Conservation (phyloP, 1,140 invertebrate genomes). For the Anagrus nilaparvatae region DNA sequence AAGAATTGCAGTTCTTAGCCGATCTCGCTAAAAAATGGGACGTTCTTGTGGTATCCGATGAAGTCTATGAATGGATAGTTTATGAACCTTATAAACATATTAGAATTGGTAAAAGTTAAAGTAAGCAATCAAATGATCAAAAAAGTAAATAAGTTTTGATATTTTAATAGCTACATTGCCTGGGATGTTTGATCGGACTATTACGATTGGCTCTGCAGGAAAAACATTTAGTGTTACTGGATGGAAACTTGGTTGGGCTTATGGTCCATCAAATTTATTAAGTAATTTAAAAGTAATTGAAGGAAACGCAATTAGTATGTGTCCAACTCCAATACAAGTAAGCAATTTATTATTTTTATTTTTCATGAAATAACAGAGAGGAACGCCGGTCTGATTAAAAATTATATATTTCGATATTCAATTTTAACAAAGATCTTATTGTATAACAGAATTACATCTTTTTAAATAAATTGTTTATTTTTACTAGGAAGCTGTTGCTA, state of each 20-base stretch:
- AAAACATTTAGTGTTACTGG: slow-evolving; percentile 97
- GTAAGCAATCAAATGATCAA: neutral
- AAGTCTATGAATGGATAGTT: slow-evolving; percentile 97
- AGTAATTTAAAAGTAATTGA: slow-evolving; percentile 76
- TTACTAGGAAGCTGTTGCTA: slow-evolving; percentile 77
- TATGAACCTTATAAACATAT: slow-evolving; percentile 80
- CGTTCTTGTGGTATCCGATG: slow-evolving; percentile 84
- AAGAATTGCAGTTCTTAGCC: slow-evolving; percentile 71
- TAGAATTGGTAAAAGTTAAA: slow-evolving; percentile 62
- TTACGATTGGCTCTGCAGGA: slow-evolving; percentile 94
- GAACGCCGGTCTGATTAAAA: neutral
- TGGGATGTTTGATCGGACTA: slow-evolving; percentile 94
- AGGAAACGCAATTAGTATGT: slow-evolving; percentile 89
- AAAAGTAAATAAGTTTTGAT: neutral
- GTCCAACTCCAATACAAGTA: slow-evolving; percentile 70
- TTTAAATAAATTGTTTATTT: slow-evolving; percentile 8
- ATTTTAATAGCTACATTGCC: slow-evolving; percentile 66
- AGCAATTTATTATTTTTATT: slow-evolving; percentile 1
- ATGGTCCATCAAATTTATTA: slow-evolving; percentile 73
- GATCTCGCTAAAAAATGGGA: slow-evolving; percentile 86
- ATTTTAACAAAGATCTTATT: neutral
- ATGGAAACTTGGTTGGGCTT: slow-evolving; percentile 94
- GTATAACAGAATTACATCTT: neutral
- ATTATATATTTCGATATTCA: neutral
- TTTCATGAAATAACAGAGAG: neutral